Percentiles rank a stretch among this genome's conserved stretches.
These are phyloP conservation scores for Noctua janthina DNA, from an alignment of 2,888 invertebrate genomes.

Conservation along the genomic window DNA sequence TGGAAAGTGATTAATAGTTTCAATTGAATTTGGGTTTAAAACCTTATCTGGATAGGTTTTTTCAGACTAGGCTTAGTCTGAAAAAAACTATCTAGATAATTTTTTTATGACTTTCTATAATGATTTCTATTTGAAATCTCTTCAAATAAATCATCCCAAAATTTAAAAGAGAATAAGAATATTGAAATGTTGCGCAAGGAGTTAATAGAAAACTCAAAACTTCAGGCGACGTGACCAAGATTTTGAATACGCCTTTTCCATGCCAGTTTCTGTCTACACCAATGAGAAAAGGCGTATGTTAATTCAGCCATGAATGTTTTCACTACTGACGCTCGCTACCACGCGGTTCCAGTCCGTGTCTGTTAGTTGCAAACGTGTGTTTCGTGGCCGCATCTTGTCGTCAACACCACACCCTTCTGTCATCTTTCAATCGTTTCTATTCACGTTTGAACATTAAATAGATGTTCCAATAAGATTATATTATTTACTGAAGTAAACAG, in stretches of 20 bases:
- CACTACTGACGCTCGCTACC: too few species aligned
- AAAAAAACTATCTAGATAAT: too few species aligned
- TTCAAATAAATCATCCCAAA: neutral
- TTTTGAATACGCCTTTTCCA: neutral
- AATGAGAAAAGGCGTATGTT: neutral
- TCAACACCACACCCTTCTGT: slow-evolving; percentile 57
- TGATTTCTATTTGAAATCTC: neutral
- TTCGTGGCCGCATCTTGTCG: slow-evolving; percentile 38
- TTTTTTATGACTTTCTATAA: too few species aligned
- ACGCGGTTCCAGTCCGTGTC: neutral
- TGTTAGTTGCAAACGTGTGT: neutral
- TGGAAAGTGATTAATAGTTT: neutral
- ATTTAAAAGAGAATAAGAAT: neutral
- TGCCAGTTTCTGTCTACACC: neutral
- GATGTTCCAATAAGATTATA: slow-evolving; percentile 59
- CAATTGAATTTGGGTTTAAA: neutral
- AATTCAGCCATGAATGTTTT: neutral
- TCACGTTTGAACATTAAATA: slow-evolving; percentile 62
- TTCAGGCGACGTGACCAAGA: neutral
- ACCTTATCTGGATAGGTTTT: neutral
- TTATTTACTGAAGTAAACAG: slow-evolving; percentile 46
- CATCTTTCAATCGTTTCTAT: slow-evolving; percentile 64
- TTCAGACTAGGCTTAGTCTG: neutral
- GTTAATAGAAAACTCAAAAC: neutral
- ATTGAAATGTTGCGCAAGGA: neutral